Evolutionary conservation across 2,888 invertebrate genomes (phyloP), one percentile per base, ranked within the genome.

Genomic region (Drosophila niveifrons): DNA sequence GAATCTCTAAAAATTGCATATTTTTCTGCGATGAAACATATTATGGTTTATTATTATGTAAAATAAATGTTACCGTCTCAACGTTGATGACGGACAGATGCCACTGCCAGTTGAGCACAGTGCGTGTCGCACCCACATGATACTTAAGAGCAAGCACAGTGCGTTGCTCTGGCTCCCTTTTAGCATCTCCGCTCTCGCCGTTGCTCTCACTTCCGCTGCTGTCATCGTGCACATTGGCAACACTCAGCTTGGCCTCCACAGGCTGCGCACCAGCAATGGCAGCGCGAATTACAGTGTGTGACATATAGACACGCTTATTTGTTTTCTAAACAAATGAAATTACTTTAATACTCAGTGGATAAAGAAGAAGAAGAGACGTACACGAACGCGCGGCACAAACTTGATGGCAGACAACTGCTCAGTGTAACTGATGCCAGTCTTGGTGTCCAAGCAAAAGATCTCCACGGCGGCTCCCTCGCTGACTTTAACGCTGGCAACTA

Each of bases 291-390:
- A 75, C 73, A 1, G 72, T 73, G 0, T 62, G 72, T 10, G 88
- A 85, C 36, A 88, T 91, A n/a, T 87, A 84, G 1, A 91, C 88
- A 8, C 91, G 89, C 59, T 84, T 83, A 53, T 92, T 92, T 1
- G 89, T 44, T 15, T 73, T 56, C 92, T 92, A 44, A 13, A 9
- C n/a, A 18, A 15, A 13, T n/a, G 8, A 13, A 11, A 44, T n/a
- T 2, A 18, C 31, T 18, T 43, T 15, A 15, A 4, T 17, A 1
- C 15, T 8, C 10, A 6, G 9, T 11, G 28, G 3, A 2, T 4
- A 15, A n/a, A n/a, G 2, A 28, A 28, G 23, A n/a, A 11, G 4
- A 1, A 31, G 13, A 6, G 10, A 15, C 7, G 15, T 4, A 72
- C 65, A 43, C 78, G 74, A 2, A 82, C 55, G 3, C 90, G 85